These are phyloP conservation scores for Laspeyria flexula DNA, from an alignment of 2,888 invertebrate species.

Conservation along the genomic window DNA sequence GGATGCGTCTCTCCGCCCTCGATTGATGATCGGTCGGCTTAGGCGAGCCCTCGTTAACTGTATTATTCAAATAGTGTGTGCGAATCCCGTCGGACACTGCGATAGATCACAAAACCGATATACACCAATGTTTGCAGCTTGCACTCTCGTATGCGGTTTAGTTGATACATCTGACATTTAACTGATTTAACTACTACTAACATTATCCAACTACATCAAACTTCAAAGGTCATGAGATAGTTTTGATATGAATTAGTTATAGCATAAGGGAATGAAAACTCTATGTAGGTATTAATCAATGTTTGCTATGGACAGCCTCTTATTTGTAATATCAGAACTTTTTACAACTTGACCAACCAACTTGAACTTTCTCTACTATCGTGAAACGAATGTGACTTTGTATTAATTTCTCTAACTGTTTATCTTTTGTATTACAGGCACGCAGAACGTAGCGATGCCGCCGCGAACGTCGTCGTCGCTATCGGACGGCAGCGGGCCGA, in stretches of 20 bases:
- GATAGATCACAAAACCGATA: slow-evolving; percentile 66
- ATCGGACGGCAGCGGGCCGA: slow-evolving; percentile 83
- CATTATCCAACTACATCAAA: too few relatives aligned
- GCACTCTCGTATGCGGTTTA: slow-evolving; percentile 62
- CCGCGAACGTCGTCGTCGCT: slow-evolving; percentile 96
- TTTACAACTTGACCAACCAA: too few relatives aligned
- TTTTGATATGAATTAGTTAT: too few relatives aligned
- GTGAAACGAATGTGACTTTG: too few relatives aligned
- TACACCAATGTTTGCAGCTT: slow-evolving; percentile 53
- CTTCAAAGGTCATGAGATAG: too few relatives aligned
- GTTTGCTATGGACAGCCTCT: too few relatives aligned
- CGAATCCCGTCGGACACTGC: slow-evolving; percentile 43
- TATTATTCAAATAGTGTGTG: slow-evolving; percentile 76
- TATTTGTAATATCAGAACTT: too few relatives aligned
- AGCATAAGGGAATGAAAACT: too few relatives aligned
- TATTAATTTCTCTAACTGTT: background rate
- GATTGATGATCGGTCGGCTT: slow-evolving; percentile 76
- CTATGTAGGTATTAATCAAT: too few relatives aligned
- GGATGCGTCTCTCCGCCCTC: slow-evolving; percentile 79
- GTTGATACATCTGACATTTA: slow-evolving; percentile 53
- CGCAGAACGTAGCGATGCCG: slow-evolving; percentile 98
- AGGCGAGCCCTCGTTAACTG: slow-evolving; percentile 76
- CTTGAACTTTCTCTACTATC: too few relatives aligned
- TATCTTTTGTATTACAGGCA: slow-evolving; percentile 85
- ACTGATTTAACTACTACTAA: slow-evolving; percentile 30